phyloP scores from a whole-genome alignment of 1,140 invertebrate genomes.

The Bombus confusus region DNA sequence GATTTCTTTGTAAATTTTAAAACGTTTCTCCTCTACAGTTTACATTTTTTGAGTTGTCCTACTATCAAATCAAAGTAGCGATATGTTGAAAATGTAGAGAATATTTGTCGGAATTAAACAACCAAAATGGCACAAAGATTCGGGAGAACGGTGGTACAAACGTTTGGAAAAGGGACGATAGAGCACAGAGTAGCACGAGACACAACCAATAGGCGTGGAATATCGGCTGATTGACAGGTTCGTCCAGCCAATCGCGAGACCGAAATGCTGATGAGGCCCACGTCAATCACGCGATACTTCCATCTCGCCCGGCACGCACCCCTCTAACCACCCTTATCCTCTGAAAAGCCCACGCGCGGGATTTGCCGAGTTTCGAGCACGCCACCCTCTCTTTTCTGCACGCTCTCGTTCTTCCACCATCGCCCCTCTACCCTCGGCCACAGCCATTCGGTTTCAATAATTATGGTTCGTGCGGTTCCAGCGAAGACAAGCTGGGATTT shows the following conservation, averaged over 20 bases:
- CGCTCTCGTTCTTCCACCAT: neutral
- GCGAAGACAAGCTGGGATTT: neutral
- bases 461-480: conserved; percentile 21
- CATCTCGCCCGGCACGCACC: conserved; percentile 62
- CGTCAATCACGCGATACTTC: conserved; percentile 81
- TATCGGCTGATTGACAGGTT: conserved; percentile 81
- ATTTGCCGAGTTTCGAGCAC: conserved; percentile 66
- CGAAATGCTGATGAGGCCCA: conserved; percentile 82
- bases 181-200: conserved; percentile 33
- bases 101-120: neutral
- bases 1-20: no score
- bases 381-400: conserved; percentile 40
- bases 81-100: no score
- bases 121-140: neutral
- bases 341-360: conserved; percentile 73
- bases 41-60: no score
- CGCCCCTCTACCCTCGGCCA: neutral
- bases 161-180: conserved; percentile 26
- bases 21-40: no score
- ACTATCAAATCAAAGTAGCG: no score
- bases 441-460: conserved; percentile 44
- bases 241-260: conserved; percentile 81
- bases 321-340: conserved; percentile 59
- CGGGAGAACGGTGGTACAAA: no score
- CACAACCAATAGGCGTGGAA: conserved; percentile 78